Evolutionary conservation across 2,113 vertebrate genomes (phyloP).

Genomic region (Notarius quadriscutis): DNA sequence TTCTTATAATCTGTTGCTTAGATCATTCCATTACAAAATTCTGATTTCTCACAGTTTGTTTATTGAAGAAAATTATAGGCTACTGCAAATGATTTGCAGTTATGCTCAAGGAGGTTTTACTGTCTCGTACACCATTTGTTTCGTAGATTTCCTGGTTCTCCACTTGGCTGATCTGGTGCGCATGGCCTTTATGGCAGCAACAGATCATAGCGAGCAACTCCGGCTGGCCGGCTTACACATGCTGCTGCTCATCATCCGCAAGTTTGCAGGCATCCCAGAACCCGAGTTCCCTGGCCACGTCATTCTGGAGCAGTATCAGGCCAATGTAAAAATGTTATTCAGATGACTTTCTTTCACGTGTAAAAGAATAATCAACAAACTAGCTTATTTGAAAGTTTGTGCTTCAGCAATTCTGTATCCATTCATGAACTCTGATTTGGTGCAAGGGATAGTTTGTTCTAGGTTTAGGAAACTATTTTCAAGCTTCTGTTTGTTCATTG

Average conservation of each 20-base stretch:
- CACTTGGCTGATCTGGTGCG: conserved; percentile 91
- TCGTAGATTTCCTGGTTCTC: conserved; percentile 87
- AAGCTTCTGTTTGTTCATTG: not conserved
- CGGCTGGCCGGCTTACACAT: conserved; percentile 86
- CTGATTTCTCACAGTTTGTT: not conserved
- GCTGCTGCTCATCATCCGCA: conserved; percentile 81
- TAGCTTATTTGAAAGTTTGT: not conserved
- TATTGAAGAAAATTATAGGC: not conserved
- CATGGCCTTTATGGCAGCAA: conserved; percentile 97
- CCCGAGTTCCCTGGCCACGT: conserved; percentile 94
- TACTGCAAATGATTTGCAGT: not conserved
- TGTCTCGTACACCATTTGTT: conserved; percentile 19
- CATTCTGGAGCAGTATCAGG: conserved; percentile 95
- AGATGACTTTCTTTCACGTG: not conserved
- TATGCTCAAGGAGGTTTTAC: not conserved
- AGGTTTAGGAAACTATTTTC: not conserved
- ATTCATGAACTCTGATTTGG: not conserved
- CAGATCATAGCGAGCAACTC: conserved; percentile 88
- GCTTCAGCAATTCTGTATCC: not conserved
- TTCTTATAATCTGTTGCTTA: not conserved
- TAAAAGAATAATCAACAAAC: not conserved
- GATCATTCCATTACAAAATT: not conserved
- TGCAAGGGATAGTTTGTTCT: not conserved
- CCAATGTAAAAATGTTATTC: conserved; percentile 77
- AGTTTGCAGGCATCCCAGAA: conserved; percentile 83